A percentile compares a stretch with the other conserved stretches of the same genome.
These are phyloP conservation scores for Alentia gelatinosa DNA, from an alignment of 2,888 invertebrate species.

Conservation along the genomic window DNA sequence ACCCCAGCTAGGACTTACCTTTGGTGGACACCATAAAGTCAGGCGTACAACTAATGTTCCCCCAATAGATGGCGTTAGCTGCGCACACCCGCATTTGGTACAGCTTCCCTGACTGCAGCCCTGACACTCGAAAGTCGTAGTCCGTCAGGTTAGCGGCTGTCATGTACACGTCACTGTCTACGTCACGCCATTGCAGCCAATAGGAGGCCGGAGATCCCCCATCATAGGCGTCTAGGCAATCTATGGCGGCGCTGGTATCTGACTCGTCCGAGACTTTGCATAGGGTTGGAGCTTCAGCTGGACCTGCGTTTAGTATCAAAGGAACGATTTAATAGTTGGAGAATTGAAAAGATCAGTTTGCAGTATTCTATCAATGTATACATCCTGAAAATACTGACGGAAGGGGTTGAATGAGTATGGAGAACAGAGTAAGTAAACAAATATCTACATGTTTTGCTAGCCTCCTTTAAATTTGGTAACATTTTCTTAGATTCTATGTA, in stretches of 20 bases:
- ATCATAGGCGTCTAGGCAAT: background rate
- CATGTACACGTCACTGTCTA: background rate
- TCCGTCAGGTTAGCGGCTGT: background rate
- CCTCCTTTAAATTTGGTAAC: no score
- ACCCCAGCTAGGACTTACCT: background rate
- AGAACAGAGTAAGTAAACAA: no score
- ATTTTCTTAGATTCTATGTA: no score
- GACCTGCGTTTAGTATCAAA: no score
- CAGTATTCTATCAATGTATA: no score
- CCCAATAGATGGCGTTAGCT: background rate
- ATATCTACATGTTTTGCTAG: no score
- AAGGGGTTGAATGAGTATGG: no score
- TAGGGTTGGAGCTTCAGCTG: background rate
- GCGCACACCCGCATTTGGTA: background rate
- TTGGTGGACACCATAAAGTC: background rate
- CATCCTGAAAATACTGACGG: no score
- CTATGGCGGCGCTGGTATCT: background rate
- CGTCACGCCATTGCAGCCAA: slow-evolving; percentile 15
- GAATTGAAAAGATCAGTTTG: no score
- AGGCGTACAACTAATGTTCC: background rate
- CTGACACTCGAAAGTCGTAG: background rate
- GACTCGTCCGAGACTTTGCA: background rate
- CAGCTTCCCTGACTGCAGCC: background rate
- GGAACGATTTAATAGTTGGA: no score
- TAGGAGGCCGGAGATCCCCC: background rate